Evolutionary conservation across 1,140 invertebrate genomes (phyloP), one percentile per base, ranked within the genome.

Genomic region (Drosophila repletoides): DNA sequence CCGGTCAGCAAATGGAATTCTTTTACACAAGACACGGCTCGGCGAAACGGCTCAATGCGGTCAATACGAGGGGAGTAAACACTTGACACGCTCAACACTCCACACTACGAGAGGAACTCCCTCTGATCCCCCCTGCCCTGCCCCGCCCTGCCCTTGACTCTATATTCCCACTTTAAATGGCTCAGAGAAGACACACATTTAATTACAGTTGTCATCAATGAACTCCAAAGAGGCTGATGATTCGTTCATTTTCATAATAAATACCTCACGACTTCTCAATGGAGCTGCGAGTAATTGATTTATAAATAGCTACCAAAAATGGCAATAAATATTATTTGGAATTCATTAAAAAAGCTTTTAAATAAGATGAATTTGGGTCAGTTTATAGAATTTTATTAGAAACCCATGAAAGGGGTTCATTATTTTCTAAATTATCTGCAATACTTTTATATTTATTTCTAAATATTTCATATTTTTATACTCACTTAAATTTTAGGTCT

Each of bases 1-100:
- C 86, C 73, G 67, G 86, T 88, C 72, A 64, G 63, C 64, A 70
- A 75, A 75, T 88, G 73, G 73, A 76, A 76, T 84, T 88, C 74
- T 88, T 77, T 64, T 60, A 67, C 70, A 67, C 66, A 74, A 76
- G 38, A 60, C 46, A 46, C 29, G 59, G 52, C 46, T 38, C 29
- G 59, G 43, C 75, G 26, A 48, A 77, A 74, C 55, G 63, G 51
- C 72, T 67, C 53, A 58, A 71, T 60, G 61, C 68, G 71, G 67
- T 65, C 65, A 69, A 49, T 59, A 17, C 40, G 40, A 69, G 48
- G 61, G n/a, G 41, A 70, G 43, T 51, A 45, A 52, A 19, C 71
- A 79, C 76, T 67, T 79, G 67, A 67, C 48, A 59, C 71, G 43
- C 66, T n/a, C n/a, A 15, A 76, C 34, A 36, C 73, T 31, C 34